These are phyloP conservation scores for Drosophila baimaii DNA, from an alignment of 1,140 invertebrate genomes.

Conservation along the genomic window DNA sequence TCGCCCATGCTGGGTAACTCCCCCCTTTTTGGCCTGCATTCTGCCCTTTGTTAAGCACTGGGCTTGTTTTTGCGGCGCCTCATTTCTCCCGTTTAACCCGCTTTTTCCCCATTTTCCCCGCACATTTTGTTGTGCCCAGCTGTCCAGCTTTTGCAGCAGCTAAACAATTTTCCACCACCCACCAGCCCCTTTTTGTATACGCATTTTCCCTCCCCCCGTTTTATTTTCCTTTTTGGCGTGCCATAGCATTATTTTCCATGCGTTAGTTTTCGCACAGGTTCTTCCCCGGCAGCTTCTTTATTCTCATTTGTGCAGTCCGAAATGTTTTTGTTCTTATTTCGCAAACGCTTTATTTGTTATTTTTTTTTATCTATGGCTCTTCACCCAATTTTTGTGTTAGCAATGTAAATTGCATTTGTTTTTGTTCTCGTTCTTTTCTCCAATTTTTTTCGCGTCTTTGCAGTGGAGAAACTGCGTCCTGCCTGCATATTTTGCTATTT, in stretches of 20 bases:
- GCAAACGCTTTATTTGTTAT: conserved; percentile 6
- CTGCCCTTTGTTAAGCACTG: conserved; percentile 40
- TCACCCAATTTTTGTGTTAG: conserved; percentile 55
- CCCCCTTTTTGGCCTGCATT: conserved; percentile 31
- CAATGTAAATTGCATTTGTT: conserved; percentile 75
- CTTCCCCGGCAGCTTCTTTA: conserved; percentile 20
- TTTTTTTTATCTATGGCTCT: conserved; percentile 27
- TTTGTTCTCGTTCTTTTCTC: conserved; percentile 16
- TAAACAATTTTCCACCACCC: conserved; percentile 40
- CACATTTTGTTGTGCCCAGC: conserved; percentile 38
- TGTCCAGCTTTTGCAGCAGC: conserved; percentile 48
- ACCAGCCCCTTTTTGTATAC: conserved; percentile 1
- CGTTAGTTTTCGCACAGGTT: conserved; percentile 36
- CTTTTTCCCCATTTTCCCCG: background rate
- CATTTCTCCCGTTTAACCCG: conserved; percentile 27
- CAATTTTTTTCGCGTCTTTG: conserved; percentile 8
- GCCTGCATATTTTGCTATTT: conserved; percentile 52
- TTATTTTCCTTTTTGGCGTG: background rate
- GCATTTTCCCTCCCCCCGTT: background rate
- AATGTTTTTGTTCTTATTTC: conserved; percentile 31
- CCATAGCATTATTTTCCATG: conserved; percentile 31
- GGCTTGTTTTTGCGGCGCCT: conserved; percentile 40
- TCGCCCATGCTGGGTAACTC: background rate
- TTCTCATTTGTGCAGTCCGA: conserved; percentile 45
- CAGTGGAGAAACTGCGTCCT: background rate